Evolutionary conservation across 2,888 invertebrate genomes (phyloP), one percentile per base, ranked within the genome.

Genomic region (Idaea biselata): DNA sequence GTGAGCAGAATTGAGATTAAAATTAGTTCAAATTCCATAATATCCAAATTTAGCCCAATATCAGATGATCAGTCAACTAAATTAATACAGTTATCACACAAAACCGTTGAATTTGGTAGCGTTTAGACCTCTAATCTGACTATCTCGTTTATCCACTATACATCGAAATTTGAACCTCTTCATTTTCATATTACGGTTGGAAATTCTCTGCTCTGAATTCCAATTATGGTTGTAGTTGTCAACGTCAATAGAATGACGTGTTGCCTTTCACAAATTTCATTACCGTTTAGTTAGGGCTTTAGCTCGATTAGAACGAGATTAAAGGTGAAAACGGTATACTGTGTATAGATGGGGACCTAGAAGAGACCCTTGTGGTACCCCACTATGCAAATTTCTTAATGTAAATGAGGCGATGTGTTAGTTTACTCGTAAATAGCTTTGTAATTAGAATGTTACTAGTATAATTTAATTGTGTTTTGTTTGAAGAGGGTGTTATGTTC

Each of bases 221-320:
- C 60, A 62, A 64, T 65, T 65, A 65, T 64, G 60, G 62, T 63
- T 58, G 60, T 65, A 61, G 65, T 66, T 67, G 67, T 67, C 67
- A 64, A 62, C 63, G 59, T 58, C 61, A 65, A 63, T 63, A 65
- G 59, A 63, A 64, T 66, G 70, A 68, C 63, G 65, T 68, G 68
- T 70, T 67, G 68, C 68, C 61, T 69, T 68, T 68, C 63, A 65
- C 60, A 68, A 62, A 66, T 70, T 68, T 70, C 66, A 70, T 68
- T 70, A 70, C 63, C 65, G 65, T 67, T 68, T 66, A 68, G 66
- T 68, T 65, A 61, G 61, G 59, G 58, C 59, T 11, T 60, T 68
- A 68, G 58, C 59, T 11, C 61, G 69, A 68, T 67, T 66, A 64
- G 58, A 59, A 14, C 55, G 18, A 60, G 62, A 59, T 67, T 55